These are phyloP conservation scores for Phalloptychus januarius DNA, from an alignment of 2,797 vertebrate genomes.

Conservation along the genomic window DNA sequence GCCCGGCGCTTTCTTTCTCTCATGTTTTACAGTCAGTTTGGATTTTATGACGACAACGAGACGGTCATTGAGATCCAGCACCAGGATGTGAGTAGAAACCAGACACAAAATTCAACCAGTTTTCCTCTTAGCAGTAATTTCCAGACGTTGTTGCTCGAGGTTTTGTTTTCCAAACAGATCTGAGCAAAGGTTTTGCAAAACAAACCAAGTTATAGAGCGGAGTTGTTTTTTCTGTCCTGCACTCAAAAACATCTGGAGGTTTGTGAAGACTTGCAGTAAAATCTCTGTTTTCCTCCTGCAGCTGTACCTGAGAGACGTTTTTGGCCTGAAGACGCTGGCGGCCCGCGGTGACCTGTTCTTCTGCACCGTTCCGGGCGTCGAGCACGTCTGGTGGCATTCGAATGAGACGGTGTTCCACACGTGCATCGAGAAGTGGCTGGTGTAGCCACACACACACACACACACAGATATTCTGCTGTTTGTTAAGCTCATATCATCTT, in stretches of 20 bases:
- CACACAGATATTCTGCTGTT: conserved; percentile 8
- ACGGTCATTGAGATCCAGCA: conserved; percentile 87
- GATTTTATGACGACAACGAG: conserved; percentile 90
- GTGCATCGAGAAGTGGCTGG: conserved; percentile 90
- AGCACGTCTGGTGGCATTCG: conserved; percentile 88
- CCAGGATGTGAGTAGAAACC: conserved; percentile 83
- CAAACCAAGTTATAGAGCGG: neutral
- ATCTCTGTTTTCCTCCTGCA: conserved; percentile 45
- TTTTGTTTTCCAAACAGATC: neutral
- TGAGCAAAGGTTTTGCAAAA: neutral
- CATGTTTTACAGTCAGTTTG: conserved; percentile 84
- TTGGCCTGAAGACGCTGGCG: conserved; percentile 88
- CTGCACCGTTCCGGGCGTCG: conserved; percentile 82
- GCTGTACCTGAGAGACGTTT: conserved; percentile 86
- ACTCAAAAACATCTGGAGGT: neutral
- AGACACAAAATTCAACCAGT: neutral
- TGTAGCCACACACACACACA: conserved; percentile 60
- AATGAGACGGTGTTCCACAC: conserved; percentile 86
- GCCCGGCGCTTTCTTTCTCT: conserved; percentile 26
- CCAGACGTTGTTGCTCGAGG: neutral
- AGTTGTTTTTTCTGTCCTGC: neutral
- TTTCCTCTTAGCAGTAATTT: neutral
- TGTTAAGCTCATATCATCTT: conserved; percentile 14
- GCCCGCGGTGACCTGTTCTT: conserved; percentile 83
- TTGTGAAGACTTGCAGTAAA: neutral